These are phyloP conservation scores for Nemotelus nigrinus DNA, from an alignment of 2,888 invertebrate genomes.

Conservation along the genomic window DNA sequence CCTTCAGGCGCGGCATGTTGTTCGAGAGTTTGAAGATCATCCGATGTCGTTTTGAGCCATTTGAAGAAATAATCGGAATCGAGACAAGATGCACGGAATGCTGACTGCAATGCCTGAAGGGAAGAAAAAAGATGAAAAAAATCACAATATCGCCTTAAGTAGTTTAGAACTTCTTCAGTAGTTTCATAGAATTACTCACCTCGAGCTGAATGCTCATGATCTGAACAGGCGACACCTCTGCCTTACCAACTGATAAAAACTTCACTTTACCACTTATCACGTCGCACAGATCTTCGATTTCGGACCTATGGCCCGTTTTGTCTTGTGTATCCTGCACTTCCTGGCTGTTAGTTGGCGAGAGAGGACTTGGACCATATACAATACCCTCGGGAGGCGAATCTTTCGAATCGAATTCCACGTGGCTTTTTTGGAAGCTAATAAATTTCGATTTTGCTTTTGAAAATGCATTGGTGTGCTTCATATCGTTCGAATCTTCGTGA, in stretches of 20 bases:
- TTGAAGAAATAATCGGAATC: constrained; percentile 69
- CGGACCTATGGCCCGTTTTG: constrained; percentile 46
- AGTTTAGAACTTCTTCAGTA: too few species aligned
- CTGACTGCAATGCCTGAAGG: constrained; percentile 70
- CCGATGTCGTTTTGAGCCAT: constrained; percentile 71
- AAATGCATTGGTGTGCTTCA: background rate
- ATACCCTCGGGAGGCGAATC: background rate
- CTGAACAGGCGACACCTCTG: constrained; percentile 69
- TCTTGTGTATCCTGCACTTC: constrained; percentile 47
- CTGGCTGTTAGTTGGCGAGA: constrained; percentile 39
- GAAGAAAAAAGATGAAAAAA: background rate
- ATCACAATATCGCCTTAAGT: background rate
- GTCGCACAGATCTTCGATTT: constrained; percentile 64
- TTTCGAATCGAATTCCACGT: constrained; percentile 51
- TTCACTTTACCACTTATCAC: constrained; percentile 69
- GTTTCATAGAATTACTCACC: constrained; percentile 59
- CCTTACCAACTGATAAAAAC: constrained; percentile 69
- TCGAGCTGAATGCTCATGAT: constrained; percentile 71
- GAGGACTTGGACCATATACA: constrained; percentile 10
- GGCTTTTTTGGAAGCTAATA: constrained; percentile 56
- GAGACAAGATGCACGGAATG: constrained; percentile 71
- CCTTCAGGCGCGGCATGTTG: constrained; percentile 73
- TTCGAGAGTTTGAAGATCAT: constrained; percentile 72
- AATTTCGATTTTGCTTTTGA: background rate
- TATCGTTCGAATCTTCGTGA: background rate